These are phyloP conservation scores for Sebastes diaconus DNA, from an alignment of 2,797 vertebrate genomes.

Conservation along the genomic window DNA sequence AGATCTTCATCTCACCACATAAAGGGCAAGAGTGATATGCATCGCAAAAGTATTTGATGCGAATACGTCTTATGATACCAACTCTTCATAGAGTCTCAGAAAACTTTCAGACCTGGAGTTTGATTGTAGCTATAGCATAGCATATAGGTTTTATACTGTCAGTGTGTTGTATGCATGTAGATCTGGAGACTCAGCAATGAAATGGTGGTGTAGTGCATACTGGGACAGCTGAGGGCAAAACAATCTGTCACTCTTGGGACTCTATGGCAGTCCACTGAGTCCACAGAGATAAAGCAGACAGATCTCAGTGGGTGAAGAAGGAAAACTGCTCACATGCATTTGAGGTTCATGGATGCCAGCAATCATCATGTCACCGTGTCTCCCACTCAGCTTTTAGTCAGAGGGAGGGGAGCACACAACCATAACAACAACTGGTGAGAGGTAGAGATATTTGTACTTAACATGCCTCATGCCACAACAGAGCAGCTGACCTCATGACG, in stretches of 20 bases:
- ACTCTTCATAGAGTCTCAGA: not conserved
- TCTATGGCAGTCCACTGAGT: conserved; percentile 44
- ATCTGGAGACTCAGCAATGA: conserved; percentile 26
- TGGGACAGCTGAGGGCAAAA: conserved; percentile 47
- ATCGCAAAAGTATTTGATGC: not conserved
- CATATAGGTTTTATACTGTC: not conserved
- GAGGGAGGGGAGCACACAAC: conserved; percentile 24
- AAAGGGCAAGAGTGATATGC: conserved; percentile 11
- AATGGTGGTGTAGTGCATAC: conserved; percentile 36
- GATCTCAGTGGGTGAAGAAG: conserved; percentile 42
- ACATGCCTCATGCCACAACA: not conserved
- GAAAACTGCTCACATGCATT: conserved; percentile 43
- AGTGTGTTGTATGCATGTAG: not conserved
- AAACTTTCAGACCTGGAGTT: not conserved
- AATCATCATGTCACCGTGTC: conserved; percentile 59
- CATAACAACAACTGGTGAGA: conserved; percentile 7
- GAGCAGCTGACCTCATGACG: not conserved
- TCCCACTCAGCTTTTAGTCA: conserved; percentile 39
- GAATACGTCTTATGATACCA: not conserved
- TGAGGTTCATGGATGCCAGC: conserved; percentile 51
- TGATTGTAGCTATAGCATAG: not conserved
- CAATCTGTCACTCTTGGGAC: conserved; percentile 53
- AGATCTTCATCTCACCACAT: conserved; percentile 5
- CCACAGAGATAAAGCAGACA: conserved; percentile 29
- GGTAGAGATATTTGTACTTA: conserved; percentile 6